Base-by-base conservation (phyloP, 2,888 invertebrate genomes). In the Chymomyza caudatula region DNA sequence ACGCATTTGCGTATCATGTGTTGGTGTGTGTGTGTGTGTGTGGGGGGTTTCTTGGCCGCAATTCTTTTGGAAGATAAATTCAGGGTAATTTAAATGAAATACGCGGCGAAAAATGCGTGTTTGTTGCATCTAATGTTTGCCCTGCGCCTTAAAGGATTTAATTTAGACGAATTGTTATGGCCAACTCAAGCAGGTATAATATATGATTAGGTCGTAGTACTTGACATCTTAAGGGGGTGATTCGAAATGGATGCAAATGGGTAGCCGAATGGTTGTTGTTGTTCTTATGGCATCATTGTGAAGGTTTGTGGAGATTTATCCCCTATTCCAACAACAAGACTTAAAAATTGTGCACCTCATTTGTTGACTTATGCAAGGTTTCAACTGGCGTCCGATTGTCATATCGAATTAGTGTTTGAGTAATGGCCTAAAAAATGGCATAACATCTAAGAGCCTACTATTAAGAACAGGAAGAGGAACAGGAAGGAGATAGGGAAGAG, bases 11-110 rank as follows among this genome's bases (percentile, higher is more conserved):
- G 29, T 37, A 37, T 37, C 8, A 8, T 6, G 29, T 11, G 11
- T n/a, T n/a, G n/a, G n/a, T 29, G 29, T 29, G 29, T 3, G 29
- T 29, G 29, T 5, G 8, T 8, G 29, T 37, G 29, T 37, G 3
- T 1, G 29, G 2, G 29, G 29, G 11, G 25, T 23, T 54, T 47
- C 47, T 19, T 37, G 29, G 11, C 29, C 11, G 11, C 29, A 37
- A 37, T 37, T 37, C 29, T 62, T 20, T 60, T 55, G 53, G 58
- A 62, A 69, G 67, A 78, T 79, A 76, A 69, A 83, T 83, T 80
- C 67, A 56, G 65, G 68, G 80, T 78, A 80, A 79, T 79, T 79
- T 83, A 80, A 83, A 83, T 79, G 80, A 80, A 83, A 83, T 80
- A 77, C 83, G 64, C 67, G 69, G 20, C 66, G 77, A 73, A 70